Evolutionary conservation across 2,797 vertebrate genomes (phyloP).

Genomic region (Tamandua tetradactyla): DNA sequence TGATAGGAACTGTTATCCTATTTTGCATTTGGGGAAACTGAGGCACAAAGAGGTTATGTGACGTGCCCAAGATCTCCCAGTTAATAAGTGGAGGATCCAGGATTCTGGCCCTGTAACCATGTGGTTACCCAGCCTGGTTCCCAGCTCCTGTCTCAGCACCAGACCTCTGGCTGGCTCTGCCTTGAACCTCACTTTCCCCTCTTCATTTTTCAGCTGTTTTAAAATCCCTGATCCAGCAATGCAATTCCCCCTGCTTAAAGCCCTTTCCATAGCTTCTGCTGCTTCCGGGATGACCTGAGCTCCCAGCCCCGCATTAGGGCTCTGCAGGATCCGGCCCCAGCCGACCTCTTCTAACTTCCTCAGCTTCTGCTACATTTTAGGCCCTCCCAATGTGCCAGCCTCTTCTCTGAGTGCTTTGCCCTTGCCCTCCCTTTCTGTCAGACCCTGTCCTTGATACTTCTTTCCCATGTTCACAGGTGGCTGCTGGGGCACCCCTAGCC

Average conservation of each 20-base stretch:
- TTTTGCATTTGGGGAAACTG: neutral
- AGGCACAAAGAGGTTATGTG: neutral
- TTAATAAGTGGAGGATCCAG: neutral
- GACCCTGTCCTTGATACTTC: neutral
- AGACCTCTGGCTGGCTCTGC: neutral
- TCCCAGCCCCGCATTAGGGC: neutral
- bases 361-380: neutral
- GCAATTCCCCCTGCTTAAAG: neutral
- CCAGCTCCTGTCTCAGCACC: neutral
- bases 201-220: neutral
- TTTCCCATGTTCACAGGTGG: neutral
- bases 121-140: fast-evolving
- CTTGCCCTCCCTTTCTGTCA: neutral
- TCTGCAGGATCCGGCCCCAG: too few relatives aligned
- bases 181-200: neutral
- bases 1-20: neutral
- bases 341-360: neutral
- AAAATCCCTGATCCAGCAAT: neutral
- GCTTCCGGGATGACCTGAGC: neutral
- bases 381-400: neutral
- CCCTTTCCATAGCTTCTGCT: neutral
- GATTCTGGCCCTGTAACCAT: fast-evolving
- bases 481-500: neutral
- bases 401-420: neutral
- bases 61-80: neutral